Base-by-base conservation (phyloP, 2,888 invertebrate species). In the Erebia epiphron region DNA sequence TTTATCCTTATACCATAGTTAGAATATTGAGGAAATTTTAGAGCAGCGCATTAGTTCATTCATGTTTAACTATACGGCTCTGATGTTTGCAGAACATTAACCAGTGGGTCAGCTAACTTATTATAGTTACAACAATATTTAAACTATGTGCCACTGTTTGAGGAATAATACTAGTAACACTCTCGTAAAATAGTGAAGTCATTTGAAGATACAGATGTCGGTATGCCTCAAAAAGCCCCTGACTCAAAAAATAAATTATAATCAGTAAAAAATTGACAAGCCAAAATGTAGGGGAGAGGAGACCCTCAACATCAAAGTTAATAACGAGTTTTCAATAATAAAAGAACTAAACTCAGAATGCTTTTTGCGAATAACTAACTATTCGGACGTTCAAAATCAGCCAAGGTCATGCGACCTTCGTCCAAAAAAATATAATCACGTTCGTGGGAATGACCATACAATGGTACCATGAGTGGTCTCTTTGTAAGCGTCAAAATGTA, bases 401-500 rank as follows among this genome's bases (percentile, higher is more conserved):
- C 67, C 74, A 74, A 74, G 74, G 74, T 74, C 70, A 67, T 68
- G 67, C 57, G 72, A 73, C 74, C 74, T 74, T 73, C 74, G 68
- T 52, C 67, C 56, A 57, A 70, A 66, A 72, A 72, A 68, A 68
- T 50, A 68, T 62, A 68, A 65, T 61, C 64, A 69, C 68, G 68
- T 46, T 69, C 73, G 74, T 74, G 74, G 74, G 74, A 74, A 74
- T 68, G 61, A 66, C 52, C 61, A 58, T 26, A 72, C 72, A 74
- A 74, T 74, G 69, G 61, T 60, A 57, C 58, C 69, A 67, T 66
- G 56, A 54, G 57, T 67, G 64, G 69, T 61, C 56, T 41, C 57
- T 68, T 49, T 73, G 65, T 66, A 61, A 68, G 70, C 21, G 68
- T 43, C 43, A 21, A 54, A 54, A 52, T 18, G 2, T 16, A 18